phyloP scores from a whole-genome alignment of 2,888 invertebrate species.

The Acholoe squamosa region DNA sequence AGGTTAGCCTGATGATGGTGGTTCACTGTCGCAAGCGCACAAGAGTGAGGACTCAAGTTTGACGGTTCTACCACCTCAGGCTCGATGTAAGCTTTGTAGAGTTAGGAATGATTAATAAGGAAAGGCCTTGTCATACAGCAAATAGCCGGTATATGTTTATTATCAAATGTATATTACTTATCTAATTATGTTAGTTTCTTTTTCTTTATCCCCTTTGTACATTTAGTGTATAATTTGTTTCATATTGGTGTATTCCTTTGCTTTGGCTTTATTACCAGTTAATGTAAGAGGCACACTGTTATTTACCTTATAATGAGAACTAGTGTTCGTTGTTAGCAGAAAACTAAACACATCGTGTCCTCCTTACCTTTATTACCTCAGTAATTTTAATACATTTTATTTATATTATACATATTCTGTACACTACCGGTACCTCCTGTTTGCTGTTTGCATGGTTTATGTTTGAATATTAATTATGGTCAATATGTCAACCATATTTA shows the following conservation, averaged over 20 bases:
- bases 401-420: neutral
- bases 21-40: slow-evolving; percentile 60
- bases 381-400: too few relatives aligned
- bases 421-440: slow-evolving; percentile 3
- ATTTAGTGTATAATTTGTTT: too few relatives aligned
- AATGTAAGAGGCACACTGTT: too few relatives aligned
- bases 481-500: neutral
- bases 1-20: slow-evolving; percentile 39
- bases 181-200: too few relatives aligned
- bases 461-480: neutral
- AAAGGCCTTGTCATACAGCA: slow-evolving; percentile 1
- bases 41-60: slow-evolving; percentile 39
- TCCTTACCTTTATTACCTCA: too few relatives aligned
- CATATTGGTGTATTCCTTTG: too few relatives aligned
- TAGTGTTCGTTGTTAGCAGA: too few relatives aligned
- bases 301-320: too few relatives aligned
- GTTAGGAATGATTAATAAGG: slow-evolving; percentile 15
- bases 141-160: neutral
- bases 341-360: too few relatives aligned
- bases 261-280: too few relatives aligned
- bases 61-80: slow-evolving; percentile 25
- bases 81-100: slow-evolving; percentile 17
- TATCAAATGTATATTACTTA: neutral
- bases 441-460: slow-evolving; percentile 23
- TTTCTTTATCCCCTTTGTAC: too few relatives aligned